These are phyloP conservation scores for Vanessa atalanta DNA, from an alignment of 1,140 invertebrate species.

Conservation along the genomic window DNA sequence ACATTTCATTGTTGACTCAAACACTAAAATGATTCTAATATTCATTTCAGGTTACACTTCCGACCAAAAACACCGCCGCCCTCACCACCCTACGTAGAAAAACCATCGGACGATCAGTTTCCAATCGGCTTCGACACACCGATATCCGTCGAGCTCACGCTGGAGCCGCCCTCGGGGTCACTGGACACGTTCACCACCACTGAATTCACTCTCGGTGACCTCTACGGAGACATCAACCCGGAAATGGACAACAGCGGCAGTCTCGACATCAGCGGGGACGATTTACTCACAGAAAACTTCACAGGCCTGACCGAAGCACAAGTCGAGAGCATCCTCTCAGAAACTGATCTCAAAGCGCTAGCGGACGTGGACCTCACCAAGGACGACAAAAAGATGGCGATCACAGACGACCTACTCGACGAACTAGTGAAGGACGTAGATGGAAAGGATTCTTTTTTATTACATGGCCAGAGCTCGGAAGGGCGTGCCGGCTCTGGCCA, in stretches of 20 bases:
- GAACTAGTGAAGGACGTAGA: conserved; percentile 57
- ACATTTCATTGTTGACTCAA: not conserved
- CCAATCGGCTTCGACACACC: conserved; percentile 80
- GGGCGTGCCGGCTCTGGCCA: conserved; percentile 67
- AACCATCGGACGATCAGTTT: conserved; percentile 60
- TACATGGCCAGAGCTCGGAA: conserved; percentile 62
- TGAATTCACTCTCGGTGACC: conserved; percentile 74
- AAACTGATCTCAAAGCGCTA: conserved; percentile 58
- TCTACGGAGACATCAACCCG: conserved; percentile 59
- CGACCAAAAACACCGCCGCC: conserved; percentile 85
- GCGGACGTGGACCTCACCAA: conserved; percentile 51
- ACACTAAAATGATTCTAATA: no score
- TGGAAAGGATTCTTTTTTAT: conserved; percentile 72
- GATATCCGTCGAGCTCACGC: conserved; percentile 80
- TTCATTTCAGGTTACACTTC: conserved; percentile 85
- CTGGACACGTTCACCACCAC: conserved; percentile 75
- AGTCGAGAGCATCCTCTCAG: conserved; percentile 64
- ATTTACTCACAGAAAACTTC: conserved; percentile 57
- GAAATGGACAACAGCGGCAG: conserved; percentile 52
- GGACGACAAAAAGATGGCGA: conserved; percentile 52
- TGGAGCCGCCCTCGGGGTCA: conserved; percentile 67
- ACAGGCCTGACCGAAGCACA: conserved; percentile 64
- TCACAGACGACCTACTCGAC: conserved; percentile 51
- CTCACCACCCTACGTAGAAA: conserved; percentile 49
- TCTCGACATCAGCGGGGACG: conserved; percentile 52